These are phyloP conservation scores for Lepidurus couesii DNA, from an alignment of 1,140 invertebrate genomes.

Conservation along the genomic window DNA sequence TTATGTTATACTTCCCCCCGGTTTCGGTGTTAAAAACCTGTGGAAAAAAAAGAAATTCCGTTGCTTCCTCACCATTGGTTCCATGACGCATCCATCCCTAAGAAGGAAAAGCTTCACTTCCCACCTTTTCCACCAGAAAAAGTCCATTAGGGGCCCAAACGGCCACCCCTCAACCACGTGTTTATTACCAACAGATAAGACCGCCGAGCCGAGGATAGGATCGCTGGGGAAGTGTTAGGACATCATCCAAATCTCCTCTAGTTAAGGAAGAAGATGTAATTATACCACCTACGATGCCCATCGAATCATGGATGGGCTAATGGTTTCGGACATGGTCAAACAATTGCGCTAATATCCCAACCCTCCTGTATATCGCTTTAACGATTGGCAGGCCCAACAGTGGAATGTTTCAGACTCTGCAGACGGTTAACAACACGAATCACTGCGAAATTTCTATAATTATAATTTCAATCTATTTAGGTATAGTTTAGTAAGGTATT, in stretches of 20 bases:
- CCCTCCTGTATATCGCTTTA: background rate
- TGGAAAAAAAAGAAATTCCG: background rate
- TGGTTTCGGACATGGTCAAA: slow-evolving; percentile 18
- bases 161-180: slow-evolving; percentile 12
- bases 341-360: background rate
- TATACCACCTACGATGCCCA: background rate
- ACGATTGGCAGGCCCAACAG: too few species aligned
- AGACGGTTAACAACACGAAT: too few species aligned
- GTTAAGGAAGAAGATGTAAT: slow-evolving; percentile 6
- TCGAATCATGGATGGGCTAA: background rate
- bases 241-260: background rate
- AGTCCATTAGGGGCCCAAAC: background rate
- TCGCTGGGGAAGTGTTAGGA: background rate
- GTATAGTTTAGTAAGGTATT: too few species aligned
- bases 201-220: background rate
- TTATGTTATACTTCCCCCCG: background rate
- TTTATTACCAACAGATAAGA: background rate
- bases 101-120: background rate
- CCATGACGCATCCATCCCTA: background rate
- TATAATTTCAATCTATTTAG: too few species aligned
- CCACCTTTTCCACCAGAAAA: background rate
- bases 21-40: background rate
- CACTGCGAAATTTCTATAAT: too few species aligned
- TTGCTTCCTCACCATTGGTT: background rate
- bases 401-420: too few species aligned